A percentile compares a stretch with the other conserved stretches of the same genome.
Evolutionary conservation across 2,797 vertebrate genomes (phyloP).

Genomic region (Sebastes umbrosus): DNA sequence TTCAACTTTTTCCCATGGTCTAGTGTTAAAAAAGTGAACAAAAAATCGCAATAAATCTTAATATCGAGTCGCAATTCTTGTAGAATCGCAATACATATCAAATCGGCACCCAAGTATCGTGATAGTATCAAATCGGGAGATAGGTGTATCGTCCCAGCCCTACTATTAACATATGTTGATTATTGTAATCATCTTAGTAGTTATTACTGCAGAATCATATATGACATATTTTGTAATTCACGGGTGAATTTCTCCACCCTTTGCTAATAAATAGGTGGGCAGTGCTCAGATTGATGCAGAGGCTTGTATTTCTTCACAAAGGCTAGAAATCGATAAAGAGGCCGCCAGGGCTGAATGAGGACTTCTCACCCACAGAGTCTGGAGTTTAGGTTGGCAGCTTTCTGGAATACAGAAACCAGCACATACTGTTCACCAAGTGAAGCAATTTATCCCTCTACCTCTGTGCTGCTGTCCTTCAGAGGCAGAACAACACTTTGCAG

Average conservation of each 20-base stretch:
- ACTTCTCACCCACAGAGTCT: constrained; percentile 51
- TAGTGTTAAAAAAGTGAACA: too few relatives aligned
- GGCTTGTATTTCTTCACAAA: constrained; percentile 41
- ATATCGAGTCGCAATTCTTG: too few relatives aligned
- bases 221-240: neutral
- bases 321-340: constrained; percentile 34
- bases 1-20: too few relatives aligned
- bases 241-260: neutral
- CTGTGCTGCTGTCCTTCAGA: neutral
- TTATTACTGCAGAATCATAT: neutral
- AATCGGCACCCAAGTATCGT: too few relatives aligned
- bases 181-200: neutral
- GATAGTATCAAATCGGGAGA: too few relatives aligned
- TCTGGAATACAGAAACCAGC: constrained; percentile 21
- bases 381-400: constrained; percentile 45
- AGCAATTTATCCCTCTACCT: neutral
- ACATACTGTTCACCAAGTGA: neutral
- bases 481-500: neutral
- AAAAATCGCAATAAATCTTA: too few relatives aligned
- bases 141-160: neutral
- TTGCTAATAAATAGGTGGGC: neutral
- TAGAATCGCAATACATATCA: too few relatives aligned
- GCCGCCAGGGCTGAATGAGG: constrained; percentile 13
- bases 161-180: neutral
- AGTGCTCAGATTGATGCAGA: constrained; percentile 21